Evolutionary conservation across 2,888 invertebrate species (phyloP).

Genomic region (Peribatodes rhomboidaria): DNA sequence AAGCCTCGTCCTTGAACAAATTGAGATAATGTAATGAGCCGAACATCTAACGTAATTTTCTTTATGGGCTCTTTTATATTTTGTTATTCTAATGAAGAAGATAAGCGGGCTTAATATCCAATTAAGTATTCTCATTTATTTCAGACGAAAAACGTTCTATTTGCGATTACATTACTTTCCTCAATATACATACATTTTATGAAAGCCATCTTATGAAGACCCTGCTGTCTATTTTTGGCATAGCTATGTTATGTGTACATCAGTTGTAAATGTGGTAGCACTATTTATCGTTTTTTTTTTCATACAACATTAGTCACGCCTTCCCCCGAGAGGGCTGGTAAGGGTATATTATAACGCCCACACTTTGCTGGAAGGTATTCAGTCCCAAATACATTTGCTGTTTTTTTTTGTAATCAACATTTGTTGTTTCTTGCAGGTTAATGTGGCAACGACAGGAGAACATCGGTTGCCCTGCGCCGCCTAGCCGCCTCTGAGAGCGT

Average conservation of each 20-base stretch:
- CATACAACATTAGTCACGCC: too few relatives aligned
- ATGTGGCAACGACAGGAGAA: constrained; percentile 56
- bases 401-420: constrained; percentile 9
- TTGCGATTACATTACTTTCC: constrained; percentile 6
- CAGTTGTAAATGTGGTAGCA: background rate
- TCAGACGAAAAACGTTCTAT: constrained; percentile 19
- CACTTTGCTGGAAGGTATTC: too few relatives aligned
- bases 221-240: background rate
- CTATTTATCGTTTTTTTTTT: too few relatives aligned
- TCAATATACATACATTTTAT: background rate
- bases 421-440: constrained; percentile 61
- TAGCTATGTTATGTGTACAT: background rate
- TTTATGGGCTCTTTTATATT: constrained; percentile 28
- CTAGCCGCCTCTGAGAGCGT: constrained; percentile 71
- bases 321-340: too few relatives aligned
- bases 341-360: too few relatives aligned
- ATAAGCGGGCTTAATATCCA: constrained; percentile 23
- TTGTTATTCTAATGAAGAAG: constrained; percentile 25
- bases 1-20: constrained; percentile 6
- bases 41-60: constrained; percentile 8
- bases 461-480: constrained; percentile 64
- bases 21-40: constrained; percentile 14
- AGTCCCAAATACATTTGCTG: too few relatives aligned
- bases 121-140: constrained; percentile 28
- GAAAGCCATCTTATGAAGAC: background rate